A percentile compares a stretch with the other conserved stretches of the same genome.
These are phyloP conservation scores for Cottoperca gobio DNA, from an alignment of 2,797 vertebrate species.

Conservation along the genomic window DNA sequence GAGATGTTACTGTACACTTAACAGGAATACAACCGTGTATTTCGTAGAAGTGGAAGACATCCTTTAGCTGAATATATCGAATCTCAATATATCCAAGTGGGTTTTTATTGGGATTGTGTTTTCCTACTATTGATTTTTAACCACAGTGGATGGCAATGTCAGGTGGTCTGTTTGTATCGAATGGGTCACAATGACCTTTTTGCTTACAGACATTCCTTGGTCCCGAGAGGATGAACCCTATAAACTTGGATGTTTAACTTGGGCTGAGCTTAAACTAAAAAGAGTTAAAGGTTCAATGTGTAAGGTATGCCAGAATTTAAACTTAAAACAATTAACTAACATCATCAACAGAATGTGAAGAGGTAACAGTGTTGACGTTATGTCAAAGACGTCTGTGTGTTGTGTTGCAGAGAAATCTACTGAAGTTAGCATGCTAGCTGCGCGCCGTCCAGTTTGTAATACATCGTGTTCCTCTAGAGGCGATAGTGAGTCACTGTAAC, in stretches of 20 bases:
- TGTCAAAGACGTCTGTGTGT: too few relatives aligned
- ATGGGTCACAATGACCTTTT: neutral
- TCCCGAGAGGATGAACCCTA: neutral
- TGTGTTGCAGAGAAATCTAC: too few relatives aligned
- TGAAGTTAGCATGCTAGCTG: too few relatives aligned
- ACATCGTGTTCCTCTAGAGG: too few relatives aligned
- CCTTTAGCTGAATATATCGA: constrained; percentile 8
- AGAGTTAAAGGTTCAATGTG: neutral
- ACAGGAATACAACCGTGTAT: constrained; percentile 6
- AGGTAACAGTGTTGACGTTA: too few relatives aligned
- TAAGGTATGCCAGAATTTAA: too few relatives aligned
- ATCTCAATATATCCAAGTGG: constrained; percentile 1
- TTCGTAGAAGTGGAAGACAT: constrained; percentile 13
- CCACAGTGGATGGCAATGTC: neutral
- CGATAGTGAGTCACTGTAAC: too few relatives aligned
- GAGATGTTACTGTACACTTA: neutral
- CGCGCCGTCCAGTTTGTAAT: too few relatives aligned
- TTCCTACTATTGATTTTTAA: constrained; percentile 3
- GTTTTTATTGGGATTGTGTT: constrained; percentile 17
- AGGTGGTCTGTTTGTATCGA: constrained; percentile 8
- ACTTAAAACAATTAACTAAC: too few relatives aligned
- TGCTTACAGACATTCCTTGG: neutral
- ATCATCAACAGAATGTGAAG: too few relatives aligned
- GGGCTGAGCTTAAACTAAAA: neutral
- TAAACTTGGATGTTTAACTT: neutral